Conservation (phyloP, 2,797 vertebrate species). For the Sternotherus odoratus region DNA sequence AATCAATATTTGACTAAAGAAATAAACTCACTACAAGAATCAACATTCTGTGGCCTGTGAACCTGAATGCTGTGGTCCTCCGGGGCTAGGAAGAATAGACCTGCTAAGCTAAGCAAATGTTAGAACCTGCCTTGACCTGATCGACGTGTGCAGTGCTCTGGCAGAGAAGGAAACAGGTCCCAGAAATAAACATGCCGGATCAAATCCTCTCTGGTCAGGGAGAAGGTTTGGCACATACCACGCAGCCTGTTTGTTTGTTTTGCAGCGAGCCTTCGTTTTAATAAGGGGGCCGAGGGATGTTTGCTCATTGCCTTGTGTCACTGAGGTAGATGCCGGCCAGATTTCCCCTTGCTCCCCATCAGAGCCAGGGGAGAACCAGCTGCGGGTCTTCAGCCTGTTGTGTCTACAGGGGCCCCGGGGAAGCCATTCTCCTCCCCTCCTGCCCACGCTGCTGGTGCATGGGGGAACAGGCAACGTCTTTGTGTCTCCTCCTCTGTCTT, state of each 20-base stretch:
- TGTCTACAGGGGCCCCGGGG: neutral
- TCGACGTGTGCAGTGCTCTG: neutral
- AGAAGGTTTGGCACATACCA: neutral
- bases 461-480: neutral
- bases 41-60: neutral
- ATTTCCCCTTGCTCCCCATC: neutral
- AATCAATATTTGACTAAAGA: constrained; percentile 43
- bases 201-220: neutral
- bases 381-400: neutral
- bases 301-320: neutral
- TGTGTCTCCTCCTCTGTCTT: neutral
- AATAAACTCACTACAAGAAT: neutral
- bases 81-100: neutral
- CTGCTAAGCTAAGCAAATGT: neutral
- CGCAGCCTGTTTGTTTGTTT: neutral
- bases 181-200: neutral
- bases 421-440: neutral
- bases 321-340: neutral
- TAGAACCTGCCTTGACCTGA: neutral
- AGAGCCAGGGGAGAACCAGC: neutral
- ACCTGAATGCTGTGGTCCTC: neutral
- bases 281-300: neutral
- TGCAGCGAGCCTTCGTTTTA: neutral
- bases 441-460: neutral
- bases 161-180: neutral